Percentiles rank a stretch among this genome's conserved stretches.
Evolutionary conservation across 2,113 vertebrate genomes (phyloP).

Genomic region (Crotalus horridus): DNA sequence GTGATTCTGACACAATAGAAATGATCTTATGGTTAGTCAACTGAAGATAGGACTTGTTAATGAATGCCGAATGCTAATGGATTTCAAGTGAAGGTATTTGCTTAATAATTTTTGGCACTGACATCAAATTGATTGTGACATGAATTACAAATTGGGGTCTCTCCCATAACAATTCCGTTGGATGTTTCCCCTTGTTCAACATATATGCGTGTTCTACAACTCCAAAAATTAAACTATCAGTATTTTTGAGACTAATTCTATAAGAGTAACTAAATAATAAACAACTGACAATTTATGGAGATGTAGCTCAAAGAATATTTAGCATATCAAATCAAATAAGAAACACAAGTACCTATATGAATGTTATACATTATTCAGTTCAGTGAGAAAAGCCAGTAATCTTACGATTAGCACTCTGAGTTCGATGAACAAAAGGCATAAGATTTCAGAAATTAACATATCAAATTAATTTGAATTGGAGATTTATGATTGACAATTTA

Average conservation of each 20-base stretch:
- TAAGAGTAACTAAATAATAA: not conserved
- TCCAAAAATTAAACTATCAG: not conserved
- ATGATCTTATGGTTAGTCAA: not conserved
- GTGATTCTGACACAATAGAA: not conserved
- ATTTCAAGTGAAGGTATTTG: not conserved
- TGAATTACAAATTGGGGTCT: not conserved
- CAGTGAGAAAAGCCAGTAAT: not conserved
- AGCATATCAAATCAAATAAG: not conserved
- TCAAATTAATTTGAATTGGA: not conserved
- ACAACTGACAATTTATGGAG: not conserved
- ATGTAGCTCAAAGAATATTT: not conserved
- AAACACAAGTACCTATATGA: not conserved
- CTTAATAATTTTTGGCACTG: not conserved
- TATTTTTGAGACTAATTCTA: not conserved
- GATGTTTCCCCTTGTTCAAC: not conserved
- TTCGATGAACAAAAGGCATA: not conserved
- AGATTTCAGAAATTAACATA: not conserved
- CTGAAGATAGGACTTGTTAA: not conserved
- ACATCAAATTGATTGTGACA: not conserved
- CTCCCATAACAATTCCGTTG: not conserved
- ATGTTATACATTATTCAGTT: not conserved
- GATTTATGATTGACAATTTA: not conserved
- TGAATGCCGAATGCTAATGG: not conserved
- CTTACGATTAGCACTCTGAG: not conserved
- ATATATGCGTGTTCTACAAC: not conserved